A percentile compares a stretch with the other conserved stretches of the same genome.
These are phyloP conservation scores for Nansenia antarctica DNA, from an alignment of 2,113 vertebrate species.

Conservation along the genomic window DNA sequence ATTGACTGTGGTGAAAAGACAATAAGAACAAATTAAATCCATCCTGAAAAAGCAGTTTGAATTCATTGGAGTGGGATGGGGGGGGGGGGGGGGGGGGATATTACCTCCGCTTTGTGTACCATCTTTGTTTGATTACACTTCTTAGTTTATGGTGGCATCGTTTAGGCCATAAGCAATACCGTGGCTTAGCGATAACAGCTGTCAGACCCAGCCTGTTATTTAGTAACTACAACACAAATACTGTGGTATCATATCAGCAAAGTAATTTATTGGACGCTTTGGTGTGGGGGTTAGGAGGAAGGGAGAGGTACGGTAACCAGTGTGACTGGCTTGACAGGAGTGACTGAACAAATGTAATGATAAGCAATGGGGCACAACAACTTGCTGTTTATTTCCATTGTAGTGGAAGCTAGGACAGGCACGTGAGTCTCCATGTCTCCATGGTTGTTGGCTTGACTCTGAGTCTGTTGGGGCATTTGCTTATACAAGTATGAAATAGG, in stretches of 20 bases:
- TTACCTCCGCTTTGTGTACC: too few relatives aligned
- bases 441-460: neutral
- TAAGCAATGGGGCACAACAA: neutral
- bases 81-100: too few relatives aligned
- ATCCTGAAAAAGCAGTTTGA: too few relatives aligned
- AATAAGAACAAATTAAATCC: too few relatives aligned
- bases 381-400: too few relatives aligned
- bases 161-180: slow-evolving; percentile 27
- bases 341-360: neutral
- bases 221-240: slow-evolving; percentile 64
- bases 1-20: too few relatives aligned
- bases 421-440: neutral
- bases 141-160: slow-evolving; percentile 33
- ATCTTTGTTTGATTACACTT: neutral
- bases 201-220: slow-evolving; percentile 52
- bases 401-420: too few relatives aligned
- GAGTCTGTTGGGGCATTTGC: neutral
- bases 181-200: slow-evolving; percentile 18
- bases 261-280: slow-evolving; percentile 44
- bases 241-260: slow-evolving; percentile 50
- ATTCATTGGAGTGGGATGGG: too few relatives aligned
- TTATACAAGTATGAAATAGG: neutral
- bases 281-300: slow-evolving; percentile 37
- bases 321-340: slow-evolving; percentile 3
- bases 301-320: slow-evolving; percentile 4